phyloP scores from a whole-genome alignment of 2,797 vertebrate species.

The Pseudocheirus occidentalis region DNA sequence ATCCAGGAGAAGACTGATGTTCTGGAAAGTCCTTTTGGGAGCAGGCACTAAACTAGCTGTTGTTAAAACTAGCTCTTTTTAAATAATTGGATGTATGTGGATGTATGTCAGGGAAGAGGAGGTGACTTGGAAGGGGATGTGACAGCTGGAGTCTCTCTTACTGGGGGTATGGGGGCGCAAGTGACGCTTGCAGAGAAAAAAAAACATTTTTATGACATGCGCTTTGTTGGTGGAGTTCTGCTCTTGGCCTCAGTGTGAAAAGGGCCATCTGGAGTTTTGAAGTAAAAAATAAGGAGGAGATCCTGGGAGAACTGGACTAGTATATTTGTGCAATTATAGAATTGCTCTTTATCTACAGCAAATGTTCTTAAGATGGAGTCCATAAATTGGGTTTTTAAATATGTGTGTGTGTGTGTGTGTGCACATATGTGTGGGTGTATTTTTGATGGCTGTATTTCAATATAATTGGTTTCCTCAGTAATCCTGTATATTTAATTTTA shows the following conservation, averaged over 20 bases:
- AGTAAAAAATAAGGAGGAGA: background rate
- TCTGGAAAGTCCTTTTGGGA: slow-evolving; percentile 52
- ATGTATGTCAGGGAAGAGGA: background rate
- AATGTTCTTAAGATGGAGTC: background rate
- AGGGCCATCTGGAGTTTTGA: slow-evolving; percentile 45
- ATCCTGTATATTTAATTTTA: background rate
- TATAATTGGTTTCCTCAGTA: background rate
- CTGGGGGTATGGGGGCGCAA: background rate
- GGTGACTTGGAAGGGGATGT: background rate
- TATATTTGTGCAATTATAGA: background rate
- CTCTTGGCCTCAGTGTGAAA: slow-evolving; percentile 1
- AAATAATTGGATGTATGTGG: background rate
- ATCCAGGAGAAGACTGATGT: slow-evolving; percentile 41
- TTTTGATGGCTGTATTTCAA: background rate
- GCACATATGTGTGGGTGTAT: background rate
- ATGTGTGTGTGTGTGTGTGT: background rate
- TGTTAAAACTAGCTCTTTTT: background rate
- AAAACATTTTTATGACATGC: background rate
- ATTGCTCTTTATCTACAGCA: background rate
- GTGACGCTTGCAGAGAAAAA: background rate
- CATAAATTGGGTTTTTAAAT: background rate
- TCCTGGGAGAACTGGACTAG: background rate
- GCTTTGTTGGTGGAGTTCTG: slow-evolving; percentile 22
- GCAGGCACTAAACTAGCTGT: rapidly evolving
- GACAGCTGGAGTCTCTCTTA: slow-evolving; percentile 49